These are phyloP conservation scores for Crocodylus rhombifer DNA, from an alignment of 2,797 vertebrate genomes.

Conservation along the genomic window DNA sequence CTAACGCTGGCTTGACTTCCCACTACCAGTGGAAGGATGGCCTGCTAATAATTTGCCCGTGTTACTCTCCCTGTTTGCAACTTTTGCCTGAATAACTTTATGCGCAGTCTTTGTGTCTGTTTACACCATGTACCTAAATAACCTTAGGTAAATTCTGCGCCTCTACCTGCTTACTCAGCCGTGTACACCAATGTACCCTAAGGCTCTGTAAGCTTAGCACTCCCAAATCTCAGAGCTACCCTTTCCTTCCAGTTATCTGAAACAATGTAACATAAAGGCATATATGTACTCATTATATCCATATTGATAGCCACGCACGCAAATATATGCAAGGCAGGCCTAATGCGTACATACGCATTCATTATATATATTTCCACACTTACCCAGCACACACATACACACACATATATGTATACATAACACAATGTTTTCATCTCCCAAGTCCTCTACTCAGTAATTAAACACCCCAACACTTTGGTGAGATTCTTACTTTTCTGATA, in stretches of 20 bases:
- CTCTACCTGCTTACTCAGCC: background rate
- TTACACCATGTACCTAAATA: fast-evolving
- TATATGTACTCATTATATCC: background rate
- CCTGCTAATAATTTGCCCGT: background rate
- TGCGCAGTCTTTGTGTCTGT: fast-evolving
- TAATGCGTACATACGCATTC: too few species aligned
- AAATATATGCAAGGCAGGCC: background rate
- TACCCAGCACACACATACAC: background rate
- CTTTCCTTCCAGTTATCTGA: background rate
- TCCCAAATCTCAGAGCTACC: background rate
- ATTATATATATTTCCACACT: background rate
- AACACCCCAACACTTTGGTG: background rate
- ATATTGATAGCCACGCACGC: background rate
- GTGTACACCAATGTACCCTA: too few species aligned
- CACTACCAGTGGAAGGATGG: too few species aligned
- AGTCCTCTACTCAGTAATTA: background rate
- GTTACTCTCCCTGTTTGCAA: fast-evolving
- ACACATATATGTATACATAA: too few species aligned
- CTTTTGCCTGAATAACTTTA: background rate
- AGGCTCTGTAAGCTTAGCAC: background rate
- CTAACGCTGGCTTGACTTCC: fast-evolving
- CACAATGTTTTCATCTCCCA: background rate
- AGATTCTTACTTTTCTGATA: background rate
- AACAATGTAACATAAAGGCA: background rate
- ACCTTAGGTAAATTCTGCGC: background rate